Conservation (phyloP, 2,797 vertebrate species). For the Podargus strigoides region DNA sequence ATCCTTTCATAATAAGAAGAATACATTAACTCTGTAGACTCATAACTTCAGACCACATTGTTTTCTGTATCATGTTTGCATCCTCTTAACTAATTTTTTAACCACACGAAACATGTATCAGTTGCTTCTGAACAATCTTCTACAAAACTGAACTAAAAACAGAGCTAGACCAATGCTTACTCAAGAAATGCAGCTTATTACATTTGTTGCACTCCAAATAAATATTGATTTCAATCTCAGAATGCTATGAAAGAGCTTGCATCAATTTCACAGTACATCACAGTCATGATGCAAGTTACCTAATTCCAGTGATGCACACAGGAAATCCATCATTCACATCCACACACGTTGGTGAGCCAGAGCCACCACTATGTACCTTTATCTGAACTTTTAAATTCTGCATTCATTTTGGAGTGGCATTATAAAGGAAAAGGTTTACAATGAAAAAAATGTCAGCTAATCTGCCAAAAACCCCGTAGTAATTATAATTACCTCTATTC, state of each 20-base stretch:
- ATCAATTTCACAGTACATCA: constrained; percentile 79
- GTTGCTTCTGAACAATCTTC: constrained; percentile 59
- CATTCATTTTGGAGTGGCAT: constrained; percentile 62
- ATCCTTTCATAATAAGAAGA: background rate
- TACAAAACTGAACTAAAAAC: constrained; percentile 42
- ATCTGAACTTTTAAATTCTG: constrained; percentile 72
- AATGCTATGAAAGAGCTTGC: constrained; percentile 74
- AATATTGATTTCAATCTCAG: constrained; percentile 79
- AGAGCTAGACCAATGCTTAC: constrained; percentile 58
- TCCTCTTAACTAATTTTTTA: constrained; percentile 44
- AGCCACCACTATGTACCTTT: constrained; percentile 66
- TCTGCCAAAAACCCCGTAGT: constrained; percentile 51
- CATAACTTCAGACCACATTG: constrained; percentile 23
- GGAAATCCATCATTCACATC: constrained; percentile 74
- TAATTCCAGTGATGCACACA: constrained; percentile 68
- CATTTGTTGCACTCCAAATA: constrained; percentile 76
- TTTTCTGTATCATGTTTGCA: constrained; percentile 26
- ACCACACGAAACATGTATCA: constrained; percentile 26
- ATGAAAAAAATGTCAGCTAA: constrained; percentile 62
- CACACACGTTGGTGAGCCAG: constrained; percentile 58
- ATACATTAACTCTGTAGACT: constrained; percentile 2
- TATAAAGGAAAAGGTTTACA: constrained; percentile 66
- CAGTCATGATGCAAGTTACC: constrained; percentile 73
- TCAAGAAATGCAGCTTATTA: constrained; percentile 73
- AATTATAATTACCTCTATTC: constrained; percentile 77